Base-by-base conservation (phyloP, 2,888 invertebrate species). In the Morpho achilles region DNA sequence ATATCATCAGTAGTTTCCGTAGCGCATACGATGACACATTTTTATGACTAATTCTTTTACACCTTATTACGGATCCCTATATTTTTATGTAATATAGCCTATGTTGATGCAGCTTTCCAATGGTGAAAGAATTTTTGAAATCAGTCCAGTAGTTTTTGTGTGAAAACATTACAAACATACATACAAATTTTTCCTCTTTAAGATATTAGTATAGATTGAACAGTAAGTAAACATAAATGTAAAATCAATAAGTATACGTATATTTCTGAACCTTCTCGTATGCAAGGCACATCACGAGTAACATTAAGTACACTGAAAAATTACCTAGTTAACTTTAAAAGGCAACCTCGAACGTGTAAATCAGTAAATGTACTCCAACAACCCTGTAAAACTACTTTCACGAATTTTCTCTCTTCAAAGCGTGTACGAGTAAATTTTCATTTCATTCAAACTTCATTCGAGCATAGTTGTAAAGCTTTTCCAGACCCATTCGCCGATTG, bases 401-500 rank as follows among this genome's bases (percentile, higher is more conserved):
- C 52, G 39, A 10, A 45, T 45, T 52, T 52, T 39, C 44, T 23
- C 51, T 44, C 42, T 52, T 61, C 55, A 61, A 58, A 61, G 58
- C 55, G 58, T 32, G 32, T 32, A 32, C 32, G 32, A 49, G 52
- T 43, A 57, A 51, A 48, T 55, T 61, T 52, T 43, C 55, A 58
- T 58, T 45, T 54, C 55, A 55, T 55, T 59, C 49, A 55, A 52
- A 52, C 44, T 52, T 45, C 52, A 51, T 48, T 52, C 55, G 45
- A 53, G 55, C 45, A 58, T 53, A 56, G 61, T 61, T 55, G 50
- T 39, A 39, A 51, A 51, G 54, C 41, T 43, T 54, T 58, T 50
- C 32, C 52, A 45, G 44, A 39, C 47, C 46, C 39, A 51, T 50
- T 58, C 42, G 10, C 16, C 43, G 58, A 61, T 55, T 54, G 39